Percentiles rank a stretch among this genome's conserved stretches.
Conservation (phyloP, 2,888 invertebrate genomes). For the Lordiphosa fenestrarum region DNA sequence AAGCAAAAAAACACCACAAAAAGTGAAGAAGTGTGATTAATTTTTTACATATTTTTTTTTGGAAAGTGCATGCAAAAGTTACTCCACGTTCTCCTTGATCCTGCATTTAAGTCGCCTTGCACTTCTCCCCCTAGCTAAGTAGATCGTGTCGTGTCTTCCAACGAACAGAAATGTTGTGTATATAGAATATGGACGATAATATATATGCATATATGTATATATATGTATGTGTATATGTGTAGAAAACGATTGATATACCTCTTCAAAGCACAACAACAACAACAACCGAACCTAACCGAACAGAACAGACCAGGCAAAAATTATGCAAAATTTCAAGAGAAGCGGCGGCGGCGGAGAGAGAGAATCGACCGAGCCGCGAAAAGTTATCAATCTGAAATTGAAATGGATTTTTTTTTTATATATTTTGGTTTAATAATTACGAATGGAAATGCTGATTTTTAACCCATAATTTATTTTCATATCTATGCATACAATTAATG, state of each 20-base stretch:
- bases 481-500: slow-evolving; percentile 50
- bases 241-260: slow-evolving; percentile 17
- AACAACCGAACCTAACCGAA: too few species aligned
- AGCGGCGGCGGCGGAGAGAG: too few species aligned
- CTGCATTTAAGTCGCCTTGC: slow-evolving; percentile 26
- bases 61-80: neutral
- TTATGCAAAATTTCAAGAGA: neutral
- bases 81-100: slow-evolving; percentile 13
- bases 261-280: too few species aligned
- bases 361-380: too few species aligned
- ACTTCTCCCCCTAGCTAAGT: neutral
- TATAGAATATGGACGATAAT: slow-evolving; percentile 11
- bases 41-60: too few species aligned
- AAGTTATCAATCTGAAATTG: slow-evolving; percentile 1
- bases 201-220: slow-evolving; percentile 23
- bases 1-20: neutral
- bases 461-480: slow-evolving; percentile 61
- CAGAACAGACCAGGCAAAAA: slow-evolving; percentile 1
- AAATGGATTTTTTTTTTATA: slow-evolving; percentile 3
- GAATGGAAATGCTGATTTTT: slow-evolving; percentile 26
- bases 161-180: slow-evolving; percentile 48
- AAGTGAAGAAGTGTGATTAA: neutral
- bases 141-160: slow-evolving; percentile 41
- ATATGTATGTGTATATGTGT: slow-evolving; percentile 26
- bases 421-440: neutral